These are phyloP conservation scores for Orchesella cincta DNA, from an alignment of 1,140 invertebrate genomes.

Conservation along the genomic window DNA sequence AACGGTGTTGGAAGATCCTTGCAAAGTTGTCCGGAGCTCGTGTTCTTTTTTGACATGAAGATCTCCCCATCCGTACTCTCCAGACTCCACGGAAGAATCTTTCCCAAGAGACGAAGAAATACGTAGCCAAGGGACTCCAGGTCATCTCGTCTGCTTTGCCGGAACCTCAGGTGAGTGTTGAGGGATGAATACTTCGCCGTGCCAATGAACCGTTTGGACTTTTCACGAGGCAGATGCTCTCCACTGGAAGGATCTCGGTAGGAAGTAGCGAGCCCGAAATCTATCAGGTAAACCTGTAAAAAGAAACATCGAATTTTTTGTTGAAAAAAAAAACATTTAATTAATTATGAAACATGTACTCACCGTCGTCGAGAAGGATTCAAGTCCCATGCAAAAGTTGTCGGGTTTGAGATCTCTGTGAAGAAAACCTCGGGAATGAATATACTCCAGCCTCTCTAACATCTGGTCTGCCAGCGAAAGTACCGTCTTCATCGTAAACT, in stretches of 20 bases:
- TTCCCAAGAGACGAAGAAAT: not conserved
- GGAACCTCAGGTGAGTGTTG: not conserved
- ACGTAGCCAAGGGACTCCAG: not conserved
- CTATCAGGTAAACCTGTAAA: not conserved
- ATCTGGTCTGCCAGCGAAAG: slow-evolving; percentile 95
- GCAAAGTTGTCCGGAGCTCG: no score
- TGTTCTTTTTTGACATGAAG: no score
- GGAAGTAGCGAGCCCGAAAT: not conserved
- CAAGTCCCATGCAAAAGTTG: slow-evolving; percentile 97
- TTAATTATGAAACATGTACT: not conserved
- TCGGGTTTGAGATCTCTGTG: slow-evolving; percentile 95
- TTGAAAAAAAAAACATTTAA: not conserved
- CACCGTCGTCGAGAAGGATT: slow-evolving; percentile 82
- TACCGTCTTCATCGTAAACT: slow-evolving; percentile 94
- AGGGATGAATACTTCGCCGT: not conserved
- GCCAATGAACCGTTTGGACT: not conserved
- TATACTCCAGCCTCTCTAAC: slow-evolving; percentile 86
- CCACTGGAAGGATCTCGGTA: not conserved
- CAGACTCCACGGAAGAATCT: not conserved
- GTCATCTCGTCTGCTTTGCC: not conserved
- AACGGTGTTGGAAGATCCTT: no score
- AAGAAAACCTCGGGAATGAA: slow-evolving; percentile 94
- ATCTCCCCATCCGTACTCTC: no score
- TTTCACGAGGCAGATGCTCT: not conserved
- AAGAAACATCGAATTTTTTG: no score